Percentiles rank a stretch among this genome's conserved stretches.
Conservation (phyloP, 1,140 invertebrate species). For the Trachymyrmex septentrionalis region DNA sequence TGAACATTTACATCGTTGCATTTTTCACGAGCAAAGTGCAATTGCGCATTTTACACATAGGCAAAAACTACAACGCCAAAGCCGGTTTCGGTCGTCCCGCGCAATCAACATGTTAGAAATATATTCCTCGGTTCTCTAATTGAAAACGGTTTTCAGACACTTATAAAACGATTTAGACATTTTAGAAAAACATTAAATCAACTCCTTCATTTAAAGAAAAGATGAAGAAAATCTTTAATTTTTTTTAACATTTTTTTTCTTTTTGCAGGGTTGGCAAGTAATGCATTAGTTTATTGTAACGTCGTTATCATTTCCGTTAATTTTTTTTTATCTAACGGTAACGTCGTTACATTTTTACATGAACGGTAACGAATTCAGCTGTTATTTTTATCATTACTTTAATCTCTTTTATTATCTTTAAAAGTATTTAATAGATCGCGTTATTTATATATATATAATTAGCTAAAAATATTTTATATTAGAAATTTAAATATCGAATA, state of each 20-base stretch:
- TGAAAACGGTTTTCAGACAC: neutral
- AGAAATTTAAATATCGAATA: too few relatives aligned
- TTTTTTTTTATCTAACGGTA: too few relatives aligned
- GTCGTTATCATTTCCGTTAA: too few relatives aligned
- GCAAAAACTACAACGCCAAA: conserved; percentile 14
- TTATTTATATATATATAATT: too few relatives aligned
- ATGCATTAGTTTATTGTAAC: too few relatives aligned
- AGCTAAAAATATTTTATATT: too few relatives aligned
- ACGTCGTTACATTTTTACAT: too few relatives aligned
- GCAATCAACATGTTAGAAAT: conserved; percentile 32
- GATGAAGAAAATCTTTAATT: neutral
- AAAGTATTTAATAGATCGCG: too few relatives aligned
- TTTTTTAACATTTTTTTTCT: conserved; percentile 52
- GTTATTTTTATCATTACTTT: too few relatives aligned
- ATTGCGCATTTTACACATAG: conserved; percentile 55
- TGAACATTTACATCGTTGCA: conserved; percentile 30
- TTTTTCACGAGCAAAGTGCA: conserved; percentile 50
- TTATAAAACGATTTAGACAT: neutral
- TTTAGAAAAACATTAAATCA: neutral
- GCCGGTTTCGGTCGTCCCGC: neutral
- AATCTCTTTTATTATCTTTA: too few relatives aligned
- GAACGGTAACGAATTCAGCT: too few relatives aligned
- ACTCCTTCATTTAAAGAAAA: neutral
- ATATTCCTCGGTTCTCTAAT: neutral
- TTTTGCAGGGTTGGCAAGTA: conserved; percentile 1